These are phyloP conservation scores for Lophotis ruficrista DNA, from an alignment of 2,113 vertebrate genomes.

Conservation along the genomic window DNA sequence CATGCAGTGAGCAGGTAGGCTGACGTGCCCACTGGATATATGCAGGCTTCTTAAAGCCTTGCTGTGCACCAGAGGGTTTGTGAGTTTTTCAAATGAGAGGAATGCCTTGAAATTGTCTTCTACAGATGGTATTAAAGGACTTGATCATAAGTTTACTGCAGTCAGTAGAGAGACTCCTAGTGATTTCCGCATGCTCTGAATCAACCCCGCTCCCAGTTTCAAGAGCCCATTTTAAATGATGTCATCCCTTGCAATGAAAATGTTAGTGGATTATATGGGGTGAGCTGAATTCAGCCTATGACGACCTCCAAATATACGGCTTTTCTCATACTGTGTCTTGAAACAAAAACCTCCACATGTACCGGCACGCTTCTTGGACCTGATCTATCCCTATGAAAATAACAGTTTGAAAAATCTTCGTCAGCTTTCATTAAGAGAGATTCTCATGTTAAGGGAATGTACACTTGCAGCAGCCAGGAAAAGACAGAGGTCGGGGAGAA, in stretches of 20 bases:
- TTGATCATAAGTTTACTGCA: not conserved
- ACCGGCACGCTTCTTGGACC: not conserved
- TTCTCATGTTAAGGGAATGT: not conserved
- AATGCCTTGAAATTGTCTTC: not conserved
- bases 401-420: not conserved
- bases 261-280: not conserved
- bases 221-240: not conserved
- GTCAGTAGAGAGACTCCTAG: not conserved
- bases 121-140: not conserved
- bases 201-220: not conserved
- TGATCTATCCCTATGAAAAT: not conserved
- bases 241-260: not conserved
- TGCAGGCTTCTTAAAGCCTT: not conserved
- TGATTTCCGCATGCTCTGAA: not conserved
- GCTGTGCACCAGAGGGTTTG: not conserved
- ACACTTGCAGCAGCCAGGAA: not conserved
- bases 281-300: slow-evolving; percentile 37
- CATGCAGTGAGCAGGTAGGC: not conserved
- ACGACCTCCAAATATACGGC: not conserved
- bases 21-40: not conserved
- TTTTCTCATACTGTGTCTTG: not conserved
- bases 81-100: not conserved
- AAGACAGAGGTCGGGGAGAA: not conserved
- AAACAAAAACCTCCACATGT: not conserved
- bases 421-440: not conserved